phyloP scores from a whole-genome alignment of 1,140 invertebrate species.

The Acromyrmex heyeri region DNA sequence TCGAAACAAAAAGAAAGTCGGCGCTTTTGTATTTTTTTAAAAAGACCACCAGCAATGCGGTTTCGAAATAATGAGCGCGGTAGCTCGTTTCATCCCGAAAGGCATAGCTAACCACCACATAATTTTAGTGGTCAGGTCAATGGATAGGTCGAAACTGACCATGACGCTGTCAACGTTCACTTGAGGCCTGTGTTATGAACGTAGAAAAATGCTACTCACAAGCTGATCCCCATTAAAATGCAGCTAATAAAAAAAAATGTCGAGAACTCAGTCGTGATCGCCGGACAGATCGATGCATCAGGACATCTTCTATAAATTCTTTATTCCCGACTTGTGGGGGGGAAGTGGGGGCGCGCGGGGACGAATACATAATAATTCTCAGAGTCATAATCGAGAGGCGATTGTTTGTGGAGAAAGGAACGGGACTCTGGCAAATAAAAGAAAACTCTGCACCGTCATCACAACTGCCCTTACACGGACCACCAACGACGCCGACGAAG shows the following conservation, averaged over 20 bases:
- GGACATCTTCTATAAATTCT: conserved; percentile 4
- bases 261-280: neutral
- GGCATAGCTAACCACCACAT: conserved; percentile 33
- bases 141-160: conserved; percentile 33
- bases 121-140: conserved; percentile 25
- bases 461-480: conserved; percentile 57
- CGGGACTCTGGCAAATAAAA: conserved; percentile 43
- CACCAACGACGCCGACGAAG: conserved; percentile 50
- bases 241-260: neutral
- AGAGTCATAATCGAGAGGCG: conserved; percentile 55
- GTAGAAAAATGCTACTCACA: neutral
- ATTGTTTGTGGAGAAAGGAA: conserved; percentile 53
- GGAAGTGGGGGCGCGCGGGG: neutral
- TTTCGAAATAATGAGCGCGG: conserved; percentile 11
- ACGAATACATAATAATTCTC: conserved; percentile 45
- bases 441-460: conserved; percentile 55
- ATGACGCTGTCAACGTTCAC: conserved; percentile 19
- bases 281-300: neutral
- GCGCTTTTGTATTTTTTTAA: conserved; percentile 12
- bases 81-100: conserved; percentile 40
- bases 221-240: neutral
- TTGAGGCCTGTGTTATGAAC: neutral
- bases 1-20: conserved; percentile 8
- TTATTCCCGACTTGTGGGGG: neutral
- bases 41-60: conserved; percentile 27